phyloP scores from a whole-genome alignment of 2,797 vertebrate genomes.

The Cuculus canorus region DNA sequence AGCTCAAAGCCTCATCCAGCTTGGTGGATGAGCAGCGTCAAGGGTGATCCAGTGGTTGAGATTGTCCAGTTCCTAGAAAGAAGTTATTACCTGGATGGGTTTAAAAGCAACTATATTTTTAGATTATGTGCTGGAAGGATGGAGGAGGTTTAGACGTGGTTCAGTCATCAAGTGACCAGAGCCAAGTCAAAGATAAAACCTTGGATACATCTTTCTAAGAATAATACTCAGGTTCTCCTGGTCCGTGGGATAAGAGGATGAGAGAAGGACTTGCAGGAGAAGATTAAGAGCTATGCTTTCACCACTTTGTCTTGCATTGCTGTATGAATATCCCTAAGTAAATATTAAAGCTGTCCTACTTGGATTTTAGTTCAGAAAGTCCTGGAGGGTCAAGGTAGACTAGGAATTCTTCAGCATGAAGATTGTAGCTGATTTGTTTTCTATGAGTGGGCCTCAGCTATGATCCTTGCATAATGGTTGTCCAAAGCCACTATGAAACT shows the following conservation, averaged over 20 bases:
- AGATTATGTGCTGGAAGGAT: neutral
- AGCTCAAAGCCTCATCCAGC: too few species aligned
- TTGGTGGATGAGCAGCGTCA: neutral
- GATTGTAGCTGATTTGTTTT: neutral
- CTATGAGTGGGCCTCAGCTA: fast-evolving
- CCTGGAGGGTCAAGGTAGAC: neutral
- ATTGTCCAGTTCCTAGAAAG: neutral
- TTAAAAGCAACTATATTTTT: neutral
- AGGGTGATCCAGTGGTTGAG: neutral
- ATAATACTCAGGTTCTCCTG: neutral
- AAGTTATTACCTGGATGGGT: fast-evolving
- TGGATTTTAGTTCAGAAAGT: neutral
- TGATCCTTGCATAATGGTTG: neutral
- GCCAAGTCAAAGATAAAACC: neutral
- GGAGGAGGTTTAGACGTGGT: neutral
- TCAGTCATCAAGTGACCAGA: neutral
- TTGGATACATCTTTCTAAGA: fast-evolving
- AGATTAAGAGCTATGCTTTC: neutral
- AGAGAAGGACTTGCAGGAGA: neutral
- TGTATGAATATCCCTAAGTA: neutral
- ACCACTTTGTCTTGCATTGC: neutral
- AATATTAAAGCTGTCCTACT: neutral
- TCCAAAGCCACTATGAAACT: neutral
- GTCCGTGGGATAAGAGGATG: neutral
- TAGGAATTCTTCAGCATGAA: neutral